Conservation (phyloP, 2,113 vertebrate genomes). For the Sturnira hondurensis region DNA sequence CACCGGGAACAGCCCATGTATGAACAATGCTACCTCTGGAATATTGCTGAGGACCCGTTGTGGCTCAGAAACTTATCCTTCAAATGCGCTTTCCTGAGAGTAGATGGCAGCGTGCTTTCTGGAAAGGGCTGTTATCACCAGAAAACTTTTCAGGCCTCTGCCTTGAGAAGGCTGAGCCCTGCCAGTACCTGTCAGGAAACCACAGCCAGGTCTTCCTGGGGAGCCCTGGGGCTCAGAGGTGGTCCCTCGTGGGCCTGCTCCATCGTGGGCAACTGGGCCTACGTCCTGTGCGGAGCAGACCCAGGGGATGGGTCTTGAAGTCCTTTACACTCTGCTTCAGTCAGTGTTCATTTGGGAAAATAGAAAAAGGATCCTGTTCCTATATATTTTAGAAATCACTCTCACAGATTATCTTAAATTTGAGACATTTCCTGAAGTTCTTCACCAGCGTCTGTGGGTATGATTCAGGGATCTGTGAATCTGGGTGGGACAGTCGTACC, state of each 20-base stretch:
- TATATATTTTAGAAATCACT: neutral
- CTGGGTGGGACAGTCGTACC: neutral
- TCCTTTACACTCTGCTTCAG: neutral
- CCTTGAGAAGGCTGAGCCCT: neutral
- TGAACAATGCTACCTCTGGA: conserved; percentile 73
- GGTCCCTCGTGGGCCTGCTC: neutral
- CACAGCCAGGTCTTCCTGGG: neutral
- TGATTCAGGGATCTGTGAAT: neutral
- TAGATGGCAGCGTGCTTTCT: neutral
- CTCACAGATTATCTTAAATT: neutral
- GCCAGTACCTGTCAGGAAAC: neutral
- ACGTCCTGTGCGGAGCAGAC: neutral
- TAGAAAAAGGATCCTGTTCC: neutral
- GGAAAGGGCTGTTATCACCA: neutral
- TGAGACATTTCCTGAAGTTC: neutral
- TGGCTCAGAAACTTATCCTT: conserved; percentile 22
- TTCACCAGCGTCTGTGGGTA: neutral
- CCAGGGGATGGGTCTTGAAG: neutral
- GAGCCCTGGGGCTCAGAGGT: neutral
- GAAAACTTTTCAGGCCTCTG: neutral
- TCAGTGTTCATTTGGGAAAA: neutral
- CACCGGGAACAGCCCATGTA: conserved; percentile 70
- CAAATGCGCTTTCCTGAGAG: neutral
- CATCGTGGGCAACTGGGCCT: no score
- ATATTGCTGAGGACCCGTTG: conserved; percentile 65